A percentile compares a stretch with the other conserved stretches of the same genome.
Evolutionary conservation across 53 echinoderm and acorn worm genomes (phyloP).

Genomic region (Mesocentrotus franciscanus): DNA sequence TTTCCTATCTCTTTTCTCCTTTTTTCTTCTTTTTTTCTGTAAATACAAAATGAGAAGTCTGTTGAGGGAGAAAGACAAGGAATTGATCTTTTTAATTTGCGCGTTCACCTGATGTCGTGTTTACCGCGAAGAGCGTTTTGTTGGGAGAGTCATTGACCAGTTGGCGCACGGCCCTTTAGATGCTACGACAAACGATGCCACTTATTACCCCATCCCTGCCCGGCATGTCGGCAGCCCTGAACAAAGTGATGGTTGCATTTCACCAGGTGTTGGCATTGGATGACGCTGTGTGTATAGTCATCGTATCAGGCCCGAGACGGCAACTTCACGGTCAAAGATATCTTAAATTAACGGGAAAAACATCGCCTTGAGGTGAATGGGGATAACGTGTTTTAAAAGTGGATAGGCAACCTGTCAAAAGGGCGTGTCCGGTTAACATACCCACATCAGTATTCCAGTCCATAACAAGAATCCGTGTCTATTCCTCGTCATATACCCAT

Average conservation of each 20-base stretch:
- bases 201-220: neutral
- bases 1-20: neutral
- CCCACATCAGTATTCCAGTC: neutral
- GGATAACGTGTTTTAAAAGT: neutral
- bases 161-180: slow-evolving; percentile 6
- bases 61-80: neutral
- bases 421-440: neutral
- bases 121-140: neutral
- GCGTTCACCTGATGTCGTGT: slow-evolving; percentile 42
- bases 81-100: slow-evolving; percentile 56
- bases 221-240: neutral
- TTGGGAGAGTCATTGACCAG: slow-evolving; percentile 37
- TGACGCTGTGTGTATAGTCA: slow-evolving; percentile 21
- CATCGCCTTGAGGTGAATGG: neutral
- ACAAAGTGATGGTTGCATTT: slow-evolving; percentile 38
- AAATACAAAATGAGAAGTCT: neutral
- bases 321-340: slow-evolving; percentile 15
- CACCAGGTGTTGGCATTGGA: slow-evolving; percentile 21
- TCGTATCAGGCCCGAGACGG: neutral
- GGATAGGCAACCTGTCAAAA: neutral
- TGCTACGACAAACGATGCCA: neutral
- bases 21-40: neutral
- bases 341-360: neutral
- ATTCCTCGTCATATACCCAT: neutral
- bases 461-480: neutral